Conservation (phyloP, 23 tunicate genomes). For the Halocynthia aurantium region DNA sequence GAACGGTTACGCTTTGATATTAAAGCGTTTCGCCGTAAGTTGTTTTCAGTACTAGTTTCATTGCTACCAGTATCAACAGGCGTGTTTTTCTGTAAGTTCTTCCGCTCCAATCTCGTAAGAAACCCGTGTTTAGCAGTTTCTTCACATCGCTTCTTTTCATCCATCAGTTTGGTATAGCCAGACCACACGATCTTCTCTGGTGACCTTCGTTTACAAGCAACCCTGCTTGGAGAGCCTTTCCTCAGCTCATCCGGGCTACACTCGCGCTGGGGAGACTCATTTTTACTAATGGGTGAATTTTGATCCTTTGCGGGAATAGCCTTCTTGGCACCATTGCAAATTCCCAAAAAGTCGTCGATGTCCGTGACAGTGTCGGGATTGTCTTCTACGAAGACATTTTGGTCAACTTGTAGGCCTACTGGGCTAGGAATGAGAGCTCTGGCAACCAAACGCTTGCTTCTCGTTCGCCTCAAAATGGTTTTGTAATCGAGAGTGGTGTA, state of each 20-base stretch:
- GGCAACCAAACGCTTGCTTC: constrained; percentile 2
- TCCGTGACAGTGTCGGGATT: constrained; percentile 74
- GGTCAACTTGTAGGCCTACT: background rate
- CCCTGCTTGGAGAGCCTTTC: background rate
- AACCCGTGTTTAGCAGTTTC: background rate
- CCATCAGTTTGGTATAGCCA: constrained; percentile 34
- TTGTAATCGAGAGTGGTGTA: constrained; percentile 49
- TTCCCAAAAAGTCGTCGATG: constrained; percentile 56
- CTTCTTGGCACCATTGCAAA: too few relatives aligned
- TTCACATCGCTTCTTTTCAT: background rate
- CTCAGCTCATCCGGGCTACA: background rate
- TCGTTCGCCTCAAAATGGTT: constrained; percentile 27
- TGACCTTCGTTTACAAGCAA: background rate
- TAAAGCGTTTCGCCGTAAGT: constrained; percentile 21
- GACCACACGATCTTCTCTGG: constrained; percentile 84
- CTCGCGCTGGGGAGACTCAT: too few relatives aligned
- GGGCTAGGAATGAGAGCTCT: constrained; percentile 7
- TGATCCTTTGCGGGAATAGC: too few relatives aligned
- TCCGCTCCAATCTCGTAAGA: constrained; percentile 3
- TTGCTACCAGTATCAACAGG: background rate
- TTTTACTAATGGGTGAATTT: too few relatives aligned
- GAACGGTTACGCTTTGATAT: constrained; percentile 21
- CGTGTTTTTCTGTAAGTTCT: constrained; percentile 9
- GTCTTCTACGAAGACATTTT: constrained; percentile 22
- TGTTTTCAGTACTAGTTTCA: background rate